Evolutionary conservation across 92 coral and sea anemone genomes (phyloP).

Genomic region (Porites divaricata): DNA sequence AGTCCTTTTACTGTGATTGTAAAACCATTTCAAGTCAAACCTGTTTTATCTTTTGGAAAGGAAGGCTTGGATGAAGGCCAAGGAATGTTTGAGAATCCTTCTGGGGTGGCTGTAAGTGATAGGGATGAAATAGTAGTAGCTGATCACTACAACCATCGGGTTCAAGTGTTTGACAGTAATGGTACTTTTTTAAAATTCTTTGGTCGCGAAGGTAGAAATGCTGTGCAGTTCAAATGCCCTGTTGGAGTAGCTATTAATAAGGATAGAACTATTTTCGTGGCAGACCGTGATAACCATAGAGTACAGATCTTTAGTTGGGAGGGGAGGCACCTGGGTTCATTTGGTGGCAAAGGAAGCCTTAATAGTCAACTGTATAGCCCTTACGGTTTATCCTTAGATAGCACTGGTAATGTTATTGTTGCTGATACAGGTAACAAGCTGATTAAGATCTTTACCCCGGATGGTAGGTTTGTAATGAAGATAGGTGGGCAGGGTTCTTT

Average conservation of each 20-base stretch:
- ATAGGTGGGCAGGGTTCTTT: not conserved
- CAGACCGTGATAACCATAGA: not conserved
- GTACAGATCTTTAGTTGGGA: not conserved
- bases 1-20: not conserved
- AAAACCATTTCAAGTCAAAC: slow-evolving; percentile 1
- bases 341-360: slow-evolving; percentile 1
- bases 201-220: not conserved
- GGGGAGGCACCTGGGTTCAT: not conserved
- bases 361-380: not conserved
- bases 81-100: not conserved
- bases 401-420: slow-evolving; percentile 11
- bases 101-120: not conserved
- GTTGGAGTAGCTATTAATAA: not conserved
- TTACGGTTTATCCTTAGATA: slow-evolving; percentile 8
- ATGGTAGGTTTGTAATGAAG: not conserved
- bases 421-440: not conserved
- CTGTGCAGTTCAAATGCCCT: not conserved
- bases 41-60: not conserved
- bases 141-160: not conserved
- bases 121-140: not conserved
- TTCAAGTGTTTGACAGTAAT: no score
- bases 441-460: slow-evolving; percentile 6
- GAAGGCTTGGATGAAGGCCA: not conserved
- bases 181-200: no score
- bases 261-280: not conserved